Evolutionary conservation across 2,113 vertebrate species (phyloP).

Genomic region (Kryptolebias marmoratus): DNA sequence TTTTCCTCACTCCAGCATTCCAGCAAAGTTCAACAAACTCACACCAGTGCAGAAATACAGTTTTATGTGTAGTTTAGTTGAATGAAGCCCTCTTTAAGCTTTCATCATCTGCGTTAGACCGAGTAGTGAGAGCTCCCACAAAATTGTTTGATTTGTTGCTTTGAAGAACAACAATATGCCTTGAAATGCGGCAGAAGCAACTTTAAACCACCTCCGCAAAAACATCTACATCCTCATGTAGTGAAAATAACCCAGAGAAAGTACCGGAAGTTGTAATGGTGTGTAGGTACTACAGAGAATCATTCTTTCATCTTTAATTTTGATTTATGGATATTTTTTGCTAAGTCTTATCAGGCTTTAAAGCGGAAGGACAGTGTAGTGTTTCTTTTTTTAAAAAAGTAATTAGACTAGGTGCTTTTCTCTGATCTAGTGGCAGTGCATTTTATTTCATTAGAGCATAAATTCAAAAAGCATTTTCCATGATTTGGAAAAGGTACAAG

Average conservation of each 20-base stretch:
- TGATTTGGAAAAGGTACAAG: no score
- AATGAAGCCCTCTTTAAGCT: slow-evolving; percentile 14
- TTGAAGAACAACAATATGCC: slow-evolving; percentile 28
- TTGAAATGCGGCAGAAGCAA: background rate
- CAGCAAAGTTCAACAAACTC: background rate
- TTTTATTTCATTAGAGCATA: no score
- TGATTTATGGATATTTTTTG: background rate
- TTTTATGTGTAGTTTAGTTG: slow-evolving; percentile 12
- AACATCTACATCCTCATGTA: background rate
- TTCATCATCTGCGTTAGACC: slow-evolving; percentile 26
- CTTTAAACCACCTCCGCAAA: slow-evolving; percentile 2
- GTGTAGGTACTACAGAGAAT: background rate
- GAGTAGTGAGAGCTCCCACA: background rate
- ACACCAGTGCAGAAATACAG: background rate
- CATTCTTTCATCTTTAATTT: slow-evolving; percentile 29
- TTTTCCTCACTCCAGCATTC: background rate
- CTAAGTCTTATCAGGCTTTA: no score
- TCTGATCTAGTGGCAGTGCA: no score
- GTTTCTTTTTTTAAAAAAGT: no score
- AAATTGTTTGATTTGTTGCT: slow-evolving; percentile 47
- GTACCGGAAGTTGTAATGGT: slow-evolving; percentile 1
- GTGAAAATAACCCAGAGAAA: slow-evolving; percentile 9
- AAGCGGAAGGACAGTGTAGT: no score
- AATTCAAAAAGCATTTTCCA: no score
- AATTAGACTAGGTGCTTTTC: no score